Evolutionary conservation across 2,797 vertebrate genomes (phyloP), one percentile per base, ranked within the genome.

Genomic region (Crenuchus spilurus): DNA sequence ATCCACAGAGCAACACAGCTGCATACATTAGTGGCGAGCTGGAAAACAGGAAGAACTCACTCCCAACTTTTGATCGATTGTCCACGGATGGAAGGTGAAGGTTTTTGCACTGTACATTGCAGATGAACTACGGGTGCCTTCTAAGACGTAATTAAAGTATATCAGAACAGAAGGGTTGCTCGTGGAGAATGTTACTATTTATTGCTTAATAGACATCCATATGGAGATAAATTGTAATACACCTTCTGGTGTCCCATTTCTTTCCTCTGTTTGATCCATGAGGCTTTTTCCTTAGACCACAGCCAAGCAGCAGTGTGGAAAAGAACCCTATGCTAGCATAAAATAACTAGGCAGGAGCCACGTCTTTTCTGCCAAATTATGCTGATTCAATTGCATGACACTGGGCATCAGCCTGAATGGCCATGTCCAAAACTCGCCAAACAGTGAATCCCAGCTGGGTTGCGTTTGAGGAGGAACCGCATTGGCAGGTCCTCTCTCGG

Each of bases 1-100:
- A 81, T 75, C 70, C 80, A 78, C 75, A 75, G 76, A 83, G 77
- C 68, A 69, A 76, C 76, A 63, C 57, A 33, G 66, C 74, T 57
- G 79, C 77, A 78, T 78, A 78, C 63, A 81, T 81, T 83, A 83
- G 69, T 51, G 48, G 60, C 55, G 48, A 60, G 72, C 72, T 72
- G 54, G 60, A 77, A 82, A 82, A 75, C 75, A 75, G 63, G 68
- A 82, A 73, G 74, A 75, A 74, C 76, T 76, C 51, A 31, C 64
- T 60, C 70, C 66, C 54, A 79, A 77, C 74, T 22, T 78, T 80
- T 82, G 81, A 82, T 82, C 72, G 78, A 82, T 82, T 82, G 75
- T 75, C 54, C 54, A 35, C 33, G 28, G 72, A 78, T 78, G 72
- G 57, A 75, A 75, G 18, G 30, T 70, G 81, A 82, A 80, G 79